Percentiles rank a stretch among this genome's conserved stretches.
These are phyloP conservation scores for Xylophagus ater DNA, from an alignment of 2,888 invertebrate species.

Conservation along the genomic window DNA sequence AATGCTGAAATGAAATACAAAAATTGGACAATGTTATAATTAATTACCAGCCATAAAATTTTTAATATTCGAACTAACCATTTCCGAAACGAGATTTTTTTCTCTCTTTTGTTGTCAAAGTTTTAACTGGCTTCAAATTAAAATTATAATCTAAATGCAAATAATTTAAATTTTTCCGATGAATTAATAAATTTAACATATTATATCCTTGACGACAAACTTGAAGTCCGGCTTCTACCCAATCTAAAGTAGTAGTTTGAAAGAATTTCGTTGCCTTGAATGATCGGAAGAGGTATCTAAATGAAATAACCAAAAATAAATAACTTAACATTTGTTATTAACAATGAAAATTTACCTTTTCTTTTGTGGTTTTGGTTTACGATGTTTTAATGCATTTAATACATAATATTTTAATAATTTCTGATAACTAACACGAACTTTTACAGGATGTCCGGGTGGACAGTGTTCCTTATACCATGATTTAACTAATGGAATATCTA, in stretches of 20 bases:
- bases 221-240: slow-evolving; percentile 99
- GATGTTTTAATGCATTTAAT: slow-evolving; percentile 92
- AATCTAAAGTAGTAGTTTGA: slow-evolving; percentile 97
- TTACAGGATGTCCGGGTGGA: slow-evolving; percentile 93
- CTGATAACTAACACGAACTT: slow-evolving; percentile 98
- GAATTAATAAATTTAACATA: slow-evolving; percentile 97
- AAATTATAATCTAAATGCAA: slow-evolving; percentile 99
- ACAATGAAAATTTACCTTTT: slow-evolving; percentile 52
- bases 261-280: slow-evolving; percentile 99
- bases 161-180: slow-evolving; percentile 98
- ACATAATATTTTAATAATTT: slow-evolving; percentile 98
- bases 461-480: slow-evolving; percentile 94
- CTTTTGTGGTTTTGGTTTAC: slow-evolving; percentile 97
- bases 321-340: background rate
- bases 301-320: slow-evolving; percentile 11
- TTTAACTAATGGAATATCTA: slow-evolving; percentile 96
- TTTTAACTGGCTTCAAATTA: slow-evolving; percentile 98
- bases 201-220: slow-evolving; percentile 99
- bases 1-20: slow-evolving; percentile 57
- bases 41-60: background rate
- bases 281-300: slow-evolving; percentile 87
- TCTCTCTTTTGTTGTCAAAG: slow-evolving; percentile 96
- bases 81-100: slow-evolving; percentile 97
- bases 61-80: slow-evolving; percentile 45
- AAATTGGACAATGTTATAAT: background rate